phyloP scores from a whole-genome alignment of 1,140 invertebrate species.

The Panagrolaimus sp. region DNA sequence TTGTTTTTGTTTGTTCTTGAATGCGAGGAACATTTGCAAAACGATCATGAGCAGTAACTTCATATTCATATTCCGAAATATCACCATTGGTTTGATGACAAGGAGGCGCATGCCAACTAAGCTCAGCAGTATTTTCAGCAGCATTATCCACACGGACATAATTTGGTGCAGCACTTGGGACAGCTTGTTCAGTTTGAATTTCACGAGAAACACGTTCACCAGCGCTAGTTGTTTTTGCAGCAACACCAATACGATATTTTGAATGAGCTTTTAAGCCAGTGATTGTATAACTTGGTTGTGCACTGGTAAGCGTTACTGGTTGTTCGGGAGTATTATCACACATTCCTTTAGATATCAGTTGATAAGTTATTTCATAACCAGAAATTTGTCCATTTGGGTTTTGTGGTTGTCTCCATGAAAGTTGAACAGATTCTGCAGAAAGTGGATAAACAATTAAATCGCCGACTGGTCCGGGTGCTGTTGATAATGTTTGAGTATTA shows the following conservation, averaged over 20 bases:
- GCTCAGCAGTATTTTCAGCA: constrained; percentile 33
- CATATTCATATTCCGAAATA: constrained; percentile 56
- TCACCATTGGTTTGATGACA: constrained; percentile 57
- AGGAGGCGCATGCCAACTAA: constrained; percentile 56
- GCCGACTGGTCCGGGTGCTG: constrained; percentile 51
- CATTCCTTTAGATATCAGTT: constrained; percentile 57
- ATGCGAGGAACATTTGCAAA: constrained; percentile 36
- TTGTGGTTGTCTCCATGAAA: constrained; percentile 52
- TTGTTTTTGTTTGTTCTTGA: constrained; percentile 46
- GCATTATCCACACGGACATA: constrained; percentile 48
- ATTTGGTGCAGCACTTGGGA: constrained; percentile 49
- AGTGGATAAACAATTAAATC: constrained; percentile 48
- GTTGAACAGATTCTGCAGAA: constrained; percentile 50
- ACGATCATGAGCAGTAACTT: constrained; percentile 46
- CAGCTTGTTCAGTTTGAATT: constrained; percentile 53
- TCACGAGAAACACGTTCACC: constrained; percentile 55
- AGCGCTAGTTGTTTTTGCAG: constrained; percentile 49
- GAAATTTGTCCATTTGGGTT: constrained; percentile 55
- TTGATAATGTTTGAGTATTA: constrained; percentile 47
- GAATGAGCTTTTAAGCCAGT: constrained; percentile 55
- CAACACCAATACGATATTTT: constrained; percentile 55
- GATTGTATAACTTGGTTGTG: constrained; percentile 44
- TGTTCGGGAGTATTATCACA: constrained; percentile 44
- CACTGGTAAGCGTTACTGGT: constrained; percentile 34
- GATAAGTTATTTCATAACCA: constrained; percentile 56